Base-by-base conservation (phyloP, 2,113 vertebrate species). In the Hiodon tergisus region DNA sequence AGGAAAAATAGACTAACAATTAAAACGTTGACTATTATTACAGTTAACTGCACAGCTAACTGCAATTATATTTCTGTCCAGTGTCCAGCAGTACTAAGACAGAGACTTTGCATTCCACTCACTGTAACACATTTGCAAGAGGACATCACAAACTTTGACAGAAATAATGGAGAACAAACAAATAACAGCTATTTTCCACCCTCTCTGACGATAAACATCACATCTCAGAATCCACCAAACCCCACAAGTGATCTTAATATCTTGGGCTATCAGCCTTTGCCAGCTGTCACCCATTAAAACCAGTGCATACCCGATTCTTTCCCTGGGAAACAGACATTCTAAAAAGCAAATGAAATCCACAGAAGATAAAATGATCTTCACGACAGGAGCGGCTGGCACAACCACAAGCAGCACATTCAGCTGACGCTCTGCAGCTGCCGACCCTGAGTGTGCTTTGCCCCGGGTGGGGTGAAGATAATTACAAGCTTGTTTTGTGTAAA, bases 241-340 rank as follows among this genome's bases (percentile, higher is more conserved):
- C 58, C 58, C 9, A 14, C 58, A 14, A 14, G 58, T 14, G 3
- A 14, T 59, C 14, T 59, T 8, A 14, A 59, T 59, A 6, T 59
- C 9, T 14, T 14, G 14, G 58, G 58, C 58, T 59, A 69, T 69
- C 75, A 67, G 50, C 31, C 53, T 52, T 31, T 75, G 76, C 79
- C 81, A 79, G 79, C 81, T 79, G 58, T 14, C 58, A 9, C 58
- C 76, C 76, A 78, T 79, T 79, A 82, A 59, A 58, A 74, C 77
- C 76, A 77, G 63, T 62, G 59, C 47, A 70, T 71, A 16, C 72
- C 80, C 46, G 31, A 31, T 31, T 50, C 54, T 7, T n/a, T 78
- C 70, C 70, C 76, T 53, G 73, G 69, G 62, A 79, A 68, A 68
- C 69, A 76, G 73, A 82, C 79, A 14, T 14, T 59, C 9, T 59